phyloP scores from a whole-genome alignment of 2,797 vertebrate genomes.

The Siniperca obscura region DNA sequence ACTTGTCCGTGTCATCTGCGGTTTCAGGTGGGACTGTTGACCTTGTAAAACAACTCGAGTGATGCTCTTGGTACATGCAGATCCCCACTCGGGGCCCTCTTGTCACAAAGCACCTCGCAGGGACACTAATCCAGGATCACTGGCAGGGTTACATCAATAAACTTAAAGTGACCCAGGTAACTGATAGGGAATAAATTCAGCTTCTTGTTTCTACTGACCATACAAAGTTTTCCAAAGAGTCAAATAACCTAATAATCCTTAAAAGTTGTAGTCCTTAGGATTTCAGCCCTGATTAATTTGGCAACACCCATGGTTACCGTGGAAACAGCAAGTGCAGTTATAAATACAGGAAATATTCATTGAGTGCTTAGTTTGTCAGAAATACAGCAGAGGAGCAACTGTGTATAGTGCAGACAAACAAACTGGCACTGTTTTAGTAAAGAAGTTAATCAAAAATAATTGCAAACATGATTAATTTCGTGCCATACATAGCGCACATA shows the following conservation, averaged over 20 bases:
- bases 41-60: constrained; percentile 68
- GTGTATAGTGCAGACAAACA: constrained; percentile 15
- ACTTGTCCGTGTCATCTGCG: constrained; percentile 65
- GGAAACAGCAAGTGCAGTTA: background rate
- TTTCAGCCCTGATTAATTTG: background rate
- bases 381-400: background rate
- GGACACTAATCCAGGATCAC: constrained; percentile 43
- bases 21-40: constrained; percentile 63
- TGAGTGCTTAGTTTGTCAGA: background rate
- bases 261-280: background rate
- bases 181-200: background rate
- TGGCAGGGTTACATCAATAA: constrained; percentile 7
- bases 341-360: background rate
- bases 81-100: constrained; percentile 18
- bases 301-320: background rate
- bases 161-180: constrained; percentile 21
- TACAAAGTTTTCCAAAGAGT: background rate
- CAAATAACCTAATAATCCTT: background rate
- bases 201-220: background rate
- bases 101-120: constrained; percentile 39
- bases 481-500: background rate
- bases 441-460: constrained; percentile 1
- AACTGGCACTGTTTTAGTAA: background rate
- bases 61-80: constrained; percentile 25
- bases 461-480: background rate